Conservation (phyloP, 1,140 invertebrate species). For the Drosophila oshimai region DNA sequence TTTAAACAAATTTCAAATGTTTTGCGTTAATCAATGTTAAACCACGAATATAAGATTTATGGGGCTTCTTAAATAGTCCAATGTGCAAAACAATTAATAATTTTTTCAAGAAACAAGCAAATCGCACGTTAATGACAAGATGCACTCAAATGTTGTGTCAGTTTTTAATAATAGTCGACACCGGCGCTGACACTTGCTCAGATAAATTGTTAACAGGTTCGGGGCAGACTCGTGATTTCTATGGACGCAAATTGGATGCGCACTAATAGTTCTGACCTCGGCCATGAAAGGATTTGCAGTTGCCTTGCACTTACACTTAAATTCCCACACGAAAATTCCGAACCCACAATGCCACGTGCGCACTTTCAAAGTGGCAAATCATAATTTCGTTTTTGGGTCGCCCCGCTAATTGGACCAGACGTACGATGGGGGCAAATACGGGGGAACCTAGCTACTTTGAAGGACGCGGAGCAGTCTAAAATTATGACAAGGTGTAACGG, state of each 20-base stretch:
- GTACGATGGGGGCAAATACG: conserved; percentile 6
- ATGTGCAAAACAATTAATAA: conserved; percentile 41
- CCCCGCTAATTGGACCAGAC: conserved; percentile 68
- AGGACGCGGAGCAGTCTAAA: conserved; percentile 56
- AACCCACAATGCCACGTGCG: conserved; percentile 61
- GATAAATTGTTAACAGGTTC: conserved; percentile 72
- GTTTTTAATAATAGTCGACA: conserved; percentile 61
- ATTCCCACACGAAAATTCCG: conserved; percentile 21
- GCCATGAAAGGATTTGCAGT: conserved; percentile 76
- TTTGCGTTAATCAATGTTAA: not conserved
- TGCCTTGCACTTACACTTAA: conserved; percentile 31
- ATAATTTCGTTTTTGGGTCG: conserved; percentile 62
- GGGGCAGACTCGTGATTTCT: conserved; percentile 20
- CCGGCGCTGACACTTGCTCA: conserved; percentile 34
- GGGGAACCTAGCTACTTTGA: conserved; percentile 57
- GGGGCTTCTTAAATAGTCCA: conserved; percentile 10
- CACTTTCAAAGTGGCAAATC: conserved; percentile 52
- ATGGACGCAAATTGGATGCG: conserved; percentile 64
- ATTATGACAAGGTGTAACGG: conserved; percentile 68
- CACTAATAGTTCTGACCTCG: conserved; percentile 78
- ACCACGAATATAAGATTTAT: not conserved
- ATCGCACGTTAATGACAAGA: conserved; percentile 37
- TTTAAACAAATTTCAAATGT: not conserved
- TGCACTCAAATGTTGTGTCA: conserved; percentile 67
- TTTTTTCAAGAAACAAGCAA: not conserved